Evolutionary conservation across 2,113 vertebrate species (phyloP).

Genomic region (Spea bombifrons): DNA sequence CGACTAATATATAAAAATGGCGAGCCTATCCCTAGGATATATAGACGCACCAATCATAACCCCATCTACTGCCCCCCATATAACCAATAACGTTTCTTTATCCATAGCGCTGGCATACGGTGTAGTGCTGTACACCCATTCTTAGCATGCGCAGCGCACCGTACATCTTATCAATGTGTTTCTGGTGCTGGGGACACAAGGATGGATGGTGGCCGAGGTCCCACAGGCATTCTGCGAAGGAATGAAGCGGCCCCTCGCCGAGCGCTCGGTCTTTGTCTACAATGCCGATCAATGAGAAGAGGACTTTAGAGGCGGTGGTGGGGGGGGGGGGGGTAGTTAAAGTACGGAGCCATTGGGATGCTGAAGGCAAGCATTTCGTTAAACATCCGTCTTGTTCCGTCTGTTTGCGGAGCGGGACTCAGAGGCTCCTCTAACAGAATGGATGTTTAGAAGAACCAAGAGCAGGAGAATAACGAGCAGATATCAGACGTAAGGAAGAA

Average conservation of each 20-base stretch:
- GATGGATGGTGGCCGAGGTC: neutral
- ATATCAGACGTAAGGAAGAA: neutral
- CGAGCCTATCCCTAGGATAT: no score
- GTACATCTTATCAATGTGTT: neutral
- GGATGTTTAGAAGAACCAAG: neutral
- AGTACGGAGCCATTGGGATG: conserved; percentile 9
- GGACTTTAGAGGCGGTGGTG: neutral
- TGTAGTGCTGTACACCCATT: neutral
- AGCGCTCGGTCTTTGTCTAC: neutral
- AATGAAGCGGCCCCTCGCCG: neutral
- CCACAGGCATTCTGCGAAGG: neutral
- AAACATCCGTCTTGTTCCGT: conserved; percentile 14
- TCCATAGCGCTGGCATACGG: no score
- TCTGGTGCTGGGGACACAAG: neutral
- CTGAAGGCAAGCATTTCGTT: conserved; percentile 29
- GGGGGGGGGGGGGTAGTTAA: neutral
- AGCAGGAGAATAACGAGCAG: neutral
- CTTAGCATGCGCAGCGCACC: neutral
- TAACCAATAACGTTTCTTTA: no score
- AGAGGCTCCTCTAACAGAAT: conserved; percentile 3
- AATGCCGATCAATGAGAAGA: conserved; percentile 8
- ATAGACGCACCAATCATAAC: no score
- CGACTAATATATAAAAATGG: no score
- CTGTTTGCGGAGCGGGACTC: neutral
- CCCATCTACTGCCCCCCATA: no score